phyloP scores from a whole-genome alignment of 2,888 invertebrate genomes.

The Polia nebulosa region DNA sequence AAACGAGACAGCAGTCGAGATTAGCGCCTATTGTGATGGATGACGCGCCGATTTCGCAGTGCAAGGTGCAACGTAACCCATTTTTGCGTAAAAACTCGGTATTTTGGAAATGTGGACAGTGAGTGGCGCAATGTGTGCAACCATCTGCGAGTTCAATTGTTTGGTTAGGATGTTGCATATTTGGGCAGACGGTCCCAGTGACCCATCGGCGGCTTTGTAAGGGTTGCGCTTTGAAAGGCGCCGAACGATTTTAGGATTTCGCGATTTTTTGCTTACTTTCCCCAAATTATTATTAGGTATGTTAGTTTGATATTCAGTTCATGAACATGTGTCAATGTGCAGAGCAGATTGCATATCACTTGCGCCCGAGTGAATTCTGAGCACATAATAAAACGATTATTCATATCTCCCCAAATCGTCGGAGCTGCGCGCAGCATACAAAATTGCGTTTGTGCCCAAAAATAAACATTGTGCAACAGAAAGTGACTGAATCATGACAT shows the following conservation, averaged over 20 bases:
- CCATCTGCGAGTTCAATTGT: constrained; percentile 85
- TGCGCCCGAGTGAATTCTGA: constrained; percentile 49
- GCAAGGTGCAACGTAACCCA: constrained; percentile 89
- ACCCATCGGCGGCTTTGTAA: constrained; percentile 76
- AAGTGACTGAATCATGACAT: constrained; percentile 66
- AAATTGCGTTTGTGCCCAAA: constrained; percentile 59
- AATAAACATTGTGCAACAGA: constrained; percentile 64
- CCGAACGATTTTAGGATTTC: constrained; percentile 74
- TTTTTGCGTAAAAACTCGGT: constrained; percentile 85
- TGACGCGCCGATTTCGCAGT: constrained; percentile 79
- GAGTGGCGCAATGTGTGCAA: constrained; percentile 84
- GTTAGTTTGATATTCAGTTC: constrained; percentile 35
- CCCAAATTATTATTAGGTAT: constrained; percentile 49
- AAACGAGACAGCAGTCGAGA: constrained; percentile 77
- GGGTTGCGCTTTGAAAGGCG: constrained; percentile 81
- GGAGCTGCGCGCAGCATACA: constrained; percentile 48
- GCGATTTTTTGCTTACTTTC: constrained; percentile 42
- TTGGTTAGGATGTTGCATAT: constrained; percentile 85
- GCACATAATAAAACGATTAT: constrained; percentile 57
- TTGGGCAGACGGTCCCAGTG: constrained; percentile 74
- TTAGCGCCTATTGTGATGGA: constrained; percentile 83
- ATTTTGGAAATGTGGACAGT: constrained; percentile 82
- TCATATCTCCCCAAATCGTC: constrained; percentile 60
- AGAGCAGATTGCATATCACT: constrained; percentile 47
- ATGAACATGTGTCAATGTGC: constrained; percentile 40